Evolutionary conservation across 2,113 vertebrate species (phyloP), one percentile per base, ranked within the genome.

Genomic region (Narcine bancroftii): DNA sequence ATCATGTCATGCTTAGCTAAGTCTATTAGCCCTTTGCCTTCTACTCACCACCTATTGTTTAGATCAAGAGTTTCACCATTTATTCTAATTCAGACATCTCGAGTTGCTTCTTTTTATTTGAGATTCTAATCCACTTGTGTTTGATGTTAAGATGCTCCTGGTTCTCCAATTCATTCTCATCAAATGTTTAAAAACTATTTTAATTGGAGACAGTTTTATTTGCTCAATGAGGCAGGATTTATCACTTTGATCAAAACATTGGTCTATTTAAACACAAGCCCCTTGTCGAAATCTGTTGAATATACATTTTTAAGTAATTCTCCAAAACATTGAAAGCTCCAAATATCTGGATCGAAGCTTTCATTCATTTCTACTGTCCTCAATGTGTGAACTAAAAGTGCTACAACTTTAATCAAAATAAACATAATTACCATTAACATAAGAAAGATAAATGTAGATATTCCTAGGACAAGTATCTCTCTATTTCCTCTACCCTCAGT

Each of bases 391-490:
- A 7, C 42, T 69, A 91, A 10, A 45, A 47, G n/a, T 26, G 19
- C 87, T 33, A 33, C 42, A 91, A 69, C 11, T 71, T 91, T 63
- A 91, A 71, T 71, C 89, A 91, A 91, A 91, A 45, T 91, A 69
- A 91, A 91, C 47, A 91, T 91, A 69, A 93, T 95, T 96, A 99
- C 98, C 95, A 94, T 97, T 92, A 99, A 94, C 98, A 99, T 98
- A 92, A 98, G 95, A 94, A 99, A 99, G 95, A 97, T 96, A 94
- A 99, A 99, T 0, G 98, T 98, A 47, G 97, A 96, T 92, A 97
- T 95, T 92, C 99, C 99, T 83, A 99, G 95, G 93, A 99, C 96
- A 91, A 99, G 96, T 94, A 98, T 97, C 94, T 99, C 99, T 94
- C 98, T 98, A 96, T 96, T 99, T 92, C 97, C 98, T 96, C 97